Evolutionary conservation across 2,888 invertebrate genomes (phyloP), one percentile per base, ranked within the genome.

Genomic region (Oscheius sp.): DNA sequence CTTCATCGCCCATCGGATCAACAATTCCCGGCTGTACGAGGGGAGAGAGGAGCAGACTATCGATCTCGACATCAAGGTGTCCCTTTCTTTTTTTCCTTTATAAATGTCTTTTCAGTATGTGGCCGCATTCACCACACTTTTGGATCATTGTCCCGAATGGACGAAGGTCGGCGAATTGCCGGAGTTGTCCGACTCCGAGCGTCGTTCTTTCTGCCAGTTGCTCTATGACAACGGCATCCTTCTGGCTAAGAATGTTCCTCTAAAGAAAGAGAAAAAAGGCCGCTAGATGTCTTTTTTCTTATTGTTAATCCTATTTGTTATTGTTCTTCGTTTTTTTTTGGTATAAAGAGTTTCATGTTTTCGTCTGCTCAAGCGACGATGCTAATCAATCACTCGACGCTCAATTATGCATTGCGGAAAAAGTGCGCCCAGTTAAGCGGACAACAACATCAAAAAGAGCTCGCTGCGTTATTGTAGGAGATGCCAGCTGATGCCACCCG

Each of bases 1-100:
- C 25, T 86, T 81, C 78, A 75, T 87, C 58, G 79, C 75, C 2
- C 85, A 85, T 59, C 80, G 87, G n/a, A 81, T 87, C 80, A 73
- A 76, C 63, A 87, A 87, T 72, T 80, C 84, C 12, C 75, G 82
- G 1, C 52, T 81, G 1, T 86, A 80, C 73, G 85, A 84, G 58
- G 85, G 83, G 18, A 74, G 76, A 18, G 78, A 79, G 13, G 86
- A 86, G 56, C 70, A 76, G n/a, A 69, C 75, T 18, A 69, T 83
- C 46, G 84, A 83, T 18, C 75, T 78, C 27, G 80, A 81, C 1
- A 18, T 72, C 0, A 70, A 78, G 59, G 83, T 82, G 52, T 3
- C 25, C 58, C 46, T 18, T 23, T 23, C 46, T 18, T 23, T 23
- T 9, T 69, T 35, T 25, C 52, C 49, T 27, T 27, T 25, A 58